phyloP scores from a whole-genome alignment of 2,797 vertebrate genomes.

The Brotula barbata region DNA sequence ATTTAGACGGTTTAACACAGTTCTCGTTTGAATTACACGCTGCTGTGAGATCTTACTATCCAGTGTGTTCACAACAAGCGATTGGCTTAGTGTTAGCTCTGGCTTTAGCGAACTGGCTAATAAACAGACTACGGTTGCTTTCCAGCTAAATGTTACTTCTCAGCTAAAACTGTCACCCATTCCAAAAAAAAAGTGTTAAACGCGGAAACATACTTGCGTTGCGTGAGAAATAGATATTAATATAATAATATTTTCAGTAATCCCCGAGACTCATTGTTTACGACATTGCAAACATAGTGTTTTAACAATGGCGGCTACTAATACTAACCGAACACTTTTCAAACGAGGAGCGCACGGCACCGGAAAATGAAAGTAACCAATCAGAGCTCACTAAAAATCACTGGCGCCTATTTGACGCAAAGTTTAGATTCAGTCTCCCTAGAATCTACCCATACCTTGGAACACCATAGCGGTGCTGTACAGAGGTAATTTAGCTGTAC shows the following conservation, averaged over 20 bases:
- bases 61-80: no score
- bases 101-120: no score
- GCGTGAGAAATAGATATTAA: no score
- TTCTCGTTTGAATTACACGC: no score
- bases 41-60: no score
- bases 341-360: conserved; percentile 50
- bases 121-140: neutral
- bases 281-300: neutral
- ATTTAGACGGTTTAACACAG: no score
- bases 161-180: no score
- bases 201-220: conserved; percentile 37
- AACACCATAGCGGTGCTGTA: neutral
- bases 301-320: conserved; percentile 49
- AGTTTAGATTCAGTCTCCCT: neutral
- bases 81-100: no score
- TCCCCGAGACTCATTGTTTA: no score
- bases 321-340: conserved; percentile 55
- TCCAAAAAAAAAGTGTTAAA: neutral
- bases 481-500: no score
- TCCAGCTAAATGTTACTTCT: neutral
- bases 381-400: conserved; percentile 21
- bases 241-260: no score
- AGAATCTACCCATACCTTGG: rapidly evolving
- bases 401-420: conserved; percentile 32
- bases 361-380: conserved; percentile 65